Evolutionary conservation across 1,140 invertebrate species (phyloP), one percentile per base, ranked within the genome.

Genomic region (Monochamus saltuarius): DNA sequence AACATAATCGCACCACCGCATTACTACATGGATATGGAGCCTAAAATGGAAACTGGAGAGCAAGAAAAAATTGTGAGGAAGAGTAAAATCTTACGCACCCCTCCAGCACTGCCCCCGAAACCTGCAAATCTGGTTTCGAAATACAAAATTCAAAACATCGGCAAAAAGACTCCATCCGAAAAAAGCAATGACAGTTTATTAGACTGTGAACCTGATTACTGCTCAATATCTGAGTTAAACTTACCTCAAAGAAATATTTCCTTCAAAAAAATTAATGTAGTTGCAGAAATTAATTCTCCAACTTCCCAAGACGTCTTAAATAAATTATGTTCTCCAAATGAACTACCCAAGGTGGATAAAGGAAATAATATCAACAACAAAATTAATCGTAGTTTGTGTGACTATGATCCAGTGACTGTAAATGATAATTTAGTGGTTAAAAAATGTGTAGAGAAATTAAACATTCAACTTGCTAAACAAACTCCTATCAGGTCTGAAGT

Each of bases 91-190:
- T 78, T 81, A 62, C 81, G 84, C 69, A 84, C 82, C 43, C 86
- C 87, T 29, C 86, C 87, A 56, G 85, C 84, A 52, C 71, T 88
- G 55, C 86, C 86, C 10, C 87, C 86, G 14, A 88, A 89, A 72
- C 87, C 87, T 64, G 81, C 83, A 75, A 88, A 81, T 80, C 80
- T 82, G 72, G 81, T 75, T 76, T 83, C 79, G 73, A 87, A 81
- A 82, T 81, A 79, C 71, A 83, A 82, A 77, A 74, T 78, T 69
- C 81, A 68, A 52, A 56, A 11, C 42, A 16, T 66, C 19, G 51
- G 56, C 8, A 64, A 61, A 46, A 60, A 63, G 47, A 45, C 53
- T 14, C 51, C 55, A 29, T 56, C 52, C 22, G 51, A 68, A 39
- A 57, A 66, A 49, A 45, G 60, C 29, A 65, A 59, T 35, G 62